Conservation (phyloP, 2,113 vertebrate species). For the Thryonomys swinderianus region DNA sequence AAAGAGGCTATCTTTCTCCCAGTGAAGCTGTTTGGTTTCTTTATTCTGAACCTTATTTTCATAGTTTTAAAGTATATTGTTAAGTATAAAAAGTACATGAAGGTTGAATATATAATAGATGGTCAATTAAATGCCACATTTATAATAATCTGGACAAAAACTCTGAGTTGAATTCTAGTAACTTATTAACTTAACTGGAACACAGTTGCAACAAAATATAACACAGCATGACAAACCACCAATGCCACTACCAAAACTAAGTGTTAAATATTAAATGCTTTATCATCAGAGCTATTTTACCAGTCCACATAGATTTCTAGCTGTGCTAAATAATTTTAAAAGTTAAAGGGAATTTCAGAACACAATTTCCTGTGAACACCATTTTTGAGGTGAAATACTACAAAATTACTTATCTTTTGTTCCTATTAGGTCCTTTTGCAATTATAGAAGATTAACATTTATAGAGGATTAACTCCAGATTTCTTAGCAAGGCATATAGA, state of each 20-base stretch:
- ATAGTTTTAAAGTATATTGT: neutral
- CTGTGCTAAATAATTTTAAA: constrained; percentile 4
- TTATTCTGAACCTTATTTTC: neutral
- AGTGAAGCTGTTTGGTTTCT: neutral
- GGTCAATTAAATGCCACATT: neutral
- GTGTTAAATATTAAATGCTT: neutral
- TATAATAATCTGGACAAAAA: neutral
- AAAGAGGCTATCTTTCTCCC: neutral
- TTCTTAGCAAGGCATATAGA: neutral
- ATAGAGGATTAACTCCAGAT: neutral
- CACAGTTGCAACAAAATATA: neutral
- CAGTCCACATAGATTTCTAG: neutral
- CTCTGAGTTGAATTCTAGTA: neutral
- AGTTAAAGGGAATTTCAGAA: neutral
- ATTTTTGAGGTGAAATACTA: neutral
- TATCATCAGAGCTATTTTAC: neutral
- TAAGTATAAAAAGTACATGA: neutral
- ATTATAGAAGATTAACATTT: constrained; percentile 1
- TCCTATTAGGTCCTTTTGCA: constrained; percentile 6
- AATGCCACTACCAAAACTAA: neutral
- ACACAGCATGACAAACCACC: neutral
- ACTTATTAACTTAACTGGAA: neutral
- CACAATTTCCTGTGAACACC: neutral
- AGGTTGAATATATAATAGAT: neutral
- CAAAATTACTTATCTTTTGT: neutral